Evolutionary conservation across 2,888 invertebrate species (phyloP).

Genomic region (Dyspetes luteomarginatus): DNA sequence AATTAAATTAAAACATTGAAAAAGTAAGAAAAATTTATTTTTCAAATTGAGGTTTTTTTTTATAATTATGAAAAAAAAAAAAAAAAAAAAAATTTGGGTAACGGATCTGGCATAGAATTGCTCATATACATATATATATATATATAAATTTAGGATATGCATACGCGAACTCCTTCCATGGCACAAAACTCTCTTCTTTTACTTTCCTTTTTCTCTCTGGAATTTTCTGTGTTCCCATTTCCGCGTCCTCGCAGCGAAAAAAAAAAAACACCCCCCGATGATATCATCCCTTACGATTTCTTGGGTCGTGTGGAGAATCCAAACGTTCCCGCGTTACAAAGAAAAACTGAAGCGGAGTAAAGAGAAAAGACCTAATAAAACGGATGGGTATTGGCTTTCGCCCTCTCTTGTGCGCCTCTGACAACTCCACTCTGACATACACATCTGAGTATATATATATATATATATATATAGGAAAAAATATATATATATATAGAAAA

Average conservation of each 20-base stretch:
- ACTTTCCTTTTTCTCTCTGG: slow-evolving; percentile 18
- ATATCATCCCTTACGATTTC: background rate
- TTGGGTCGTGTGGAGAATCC: slow-evolving; percentile 33
- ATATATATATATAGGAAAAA: too few relatives aligned
- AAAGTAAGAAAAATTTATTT: too few relatives aligned
- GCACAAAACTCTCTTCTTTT: slow-evolving; percentile 36
- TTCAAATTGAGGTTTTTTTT: too few relatives aligned
- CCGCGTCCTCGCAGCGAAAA: slow-evolving; percentile 15
- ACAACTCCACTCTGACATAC: slow-evolving; percentile 15
- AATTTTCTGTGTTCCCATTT: slow-evolving; percentile 33
- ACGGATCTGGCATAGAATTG: too few relatives aligned
- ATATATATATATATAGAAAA: too few relatives aligned
- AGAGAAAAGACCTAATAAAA: slow-evolving; percentile 73
- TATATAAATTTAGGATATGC: slow-evolving; percentile 26
- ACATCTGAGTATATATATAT: too few relatives aligned
- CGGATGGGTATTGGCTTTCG: slow-evolving; percentile 76
- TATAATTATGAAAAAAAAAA: too few relatives aligned
- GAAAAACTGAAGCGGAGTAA: slow-evolving; percentile 68
- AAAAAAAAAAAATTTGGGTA: too few relatives aligned
- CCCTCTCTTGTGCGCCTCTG: slow-evolving; percentile 64
- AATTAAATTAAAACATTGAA: too few relatives aligned
- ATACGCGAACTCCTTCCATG: slow-evolving; percentile 26
- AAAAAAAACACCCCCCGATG: slow-evolving; percentile 28
- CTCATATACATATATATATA: slow-evolving; percentile 1
- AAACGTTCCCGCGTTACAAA: slow-evolving; percentile 68